Evolutionary conservation across 2,113 vertebrate species (phyloP).

Genomic region (Euleptes europaea): DNA sequence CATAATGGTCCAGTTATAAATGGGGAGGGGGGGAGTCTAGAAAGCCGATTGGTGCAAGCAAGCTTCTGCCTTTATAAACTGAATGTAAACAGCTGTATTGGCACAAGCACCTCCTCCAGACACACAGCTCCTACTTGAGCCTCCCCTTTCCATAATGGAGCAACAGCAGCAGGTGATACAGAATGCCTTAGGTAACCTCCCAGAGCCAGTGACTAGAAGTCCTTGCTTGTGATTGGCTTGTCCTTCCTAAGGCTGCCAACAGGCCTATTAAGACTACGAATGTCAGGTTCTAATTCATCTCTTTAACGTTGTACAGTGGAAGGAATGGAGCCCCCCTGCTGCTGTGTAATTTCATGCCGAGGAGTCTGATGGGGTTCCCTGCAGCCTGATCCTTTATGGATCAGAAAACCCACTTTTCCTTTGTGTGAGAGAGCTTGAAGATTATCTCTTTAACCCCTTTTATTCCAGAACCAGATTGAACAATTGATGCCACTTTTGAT

Average conservation of each 20-base stretch:
- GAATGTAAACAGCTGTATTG: not conserved
- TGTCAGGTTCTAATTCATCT: constrained; percentile 76
- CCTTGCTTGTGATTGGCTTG: constrained; percentile 58
- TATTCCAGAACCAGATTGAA: constrained; percentile 43
- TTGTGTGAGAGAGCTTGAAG: constrained; percentile 67
- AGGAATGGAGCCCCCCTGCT: constrained; percentile 73
- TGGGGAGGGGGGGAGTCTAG: not conserved
- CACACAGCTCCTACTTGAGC: not conserved
- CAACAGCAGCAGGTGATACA: constrained; percentile 41
- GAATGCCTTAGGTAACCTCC: constrained; percentile 49
- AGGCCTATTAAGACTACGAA: constrained; percentile 70
- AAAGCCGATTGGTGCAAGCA: not conserved
- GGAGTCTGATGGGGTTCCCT: constrained; percentile 81
- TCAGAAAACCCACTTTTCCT: constrained; percentile 83
- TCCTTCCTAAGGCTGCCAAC: constrained; percentile 59
- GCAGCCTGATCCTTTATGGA: constrained; percentile 85
- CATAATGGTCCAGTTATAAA: not conserved
- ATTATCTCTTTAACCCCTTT: constrained; percentile 78
- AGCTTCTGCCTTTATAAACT: not conserved
- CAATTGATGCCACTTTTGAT: not conserved
- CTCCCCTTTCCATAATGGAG: not conserved
- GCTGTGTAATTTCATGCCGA: constrained; percentile 85
- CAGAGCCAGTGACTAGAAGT: constrained; percentile 34
- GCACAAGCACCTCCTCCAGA: not conserved
- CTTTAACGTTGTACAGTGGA: constrained; percentile 75